Percentiles rank a stretch among this genome's conserved stretches.
Conservation (phyloP, 2,113 vertebrate species). For the Okapia johnstoni region DNA sequence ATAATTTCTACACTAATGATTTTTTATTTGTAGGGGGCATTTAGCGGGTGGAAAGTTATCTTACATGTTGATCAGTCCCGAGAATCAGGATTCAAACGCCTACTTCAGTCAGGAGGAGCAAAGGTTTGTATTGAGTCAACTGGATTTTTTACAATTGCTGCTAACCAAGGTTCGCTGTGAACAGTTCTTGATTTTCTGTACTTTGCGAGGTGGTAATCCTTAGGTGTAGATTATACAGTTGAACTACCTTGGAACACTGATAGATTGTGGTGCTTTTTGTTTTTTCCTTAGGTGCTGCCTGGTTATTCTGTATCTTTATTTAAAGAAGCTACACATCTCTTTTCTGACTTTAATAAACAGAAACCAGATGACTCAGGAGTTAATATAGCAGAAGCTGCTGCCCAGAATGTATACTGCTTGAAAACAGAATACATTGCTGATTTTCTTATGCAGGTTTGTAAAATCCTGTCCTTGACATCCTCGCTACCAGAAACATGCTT, state of each 20-base stretch:
- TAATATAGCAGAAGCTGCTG: constrained; percentile 84
- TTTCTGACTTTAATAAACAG: constrained; percentile 92
- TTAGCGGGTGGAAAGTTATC: constrained; percentile 96
- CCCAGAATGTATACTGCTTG: constrained; percentile 89
- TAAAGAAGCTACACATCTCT: constrained; percentile 92
- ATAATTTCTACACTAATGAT: constrained; percentile 14
- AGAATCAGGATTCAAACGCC: constrained; percentile 93
- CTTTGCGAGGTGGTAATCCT: neutral
- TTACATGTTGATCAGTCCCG: constrained; percentile 93
- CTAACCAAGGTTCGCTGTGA: neutral
- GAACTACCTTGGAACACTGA: neutral
- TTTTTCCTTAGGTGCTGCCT: constrained; percentile 84
- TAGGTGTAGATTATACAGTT: neutral
- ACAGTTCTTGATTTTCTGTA: neutral
- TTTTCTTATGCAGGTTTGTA: constrained; percentile 93
- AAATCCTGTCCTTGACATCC: neutral
- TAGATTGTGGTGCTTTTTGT: neutral
- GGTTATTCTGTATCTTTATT: constrained; percentile 84
- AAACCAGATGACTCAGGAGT: constrained; percentile 87
- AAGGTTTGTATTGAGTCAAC: constrained; percentile 81
- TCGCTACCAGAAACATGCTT: neutral
- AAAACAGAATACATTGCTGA: constrained; percentile 97
- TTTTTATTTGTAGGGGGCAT: constrained; percentile 88
- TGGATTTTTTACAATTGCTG: neutral
- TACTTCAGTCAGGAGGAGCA: constrained; percentile 95